Evolutionary conservation across 2,113 vertebrate genomes (phyloP).

Genomic region (Petrocephalus zakoni): DNA sequence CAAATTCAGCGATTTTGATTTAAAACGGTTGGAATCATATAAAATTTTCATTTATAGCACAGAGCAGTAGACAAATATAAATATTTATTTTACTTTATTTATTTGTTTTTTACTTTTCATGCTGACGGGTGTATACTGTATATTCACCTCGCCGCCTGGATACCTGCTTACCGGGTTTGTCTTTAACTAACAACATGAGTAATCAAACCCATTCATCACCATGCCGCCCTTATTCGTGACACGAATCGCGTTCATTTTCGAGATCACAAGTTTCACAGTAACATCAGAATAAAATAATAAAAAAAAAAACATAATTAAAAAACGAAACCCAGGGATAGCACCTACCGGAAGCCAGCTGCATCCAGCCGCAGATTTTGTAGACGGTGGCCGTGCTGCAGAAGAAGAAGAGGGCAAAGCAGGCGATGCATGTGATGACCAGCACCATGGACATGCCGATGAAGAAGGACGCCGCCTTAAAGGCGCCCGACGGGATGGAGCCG

Average conservation of each 20-base stretch:
- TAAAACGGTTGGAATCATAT: too few relatives aligned
- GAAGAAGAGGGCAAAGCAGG: slow-evolving; percentile 95
- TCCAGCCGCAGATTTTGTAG: slow-evolving; percentile 99
- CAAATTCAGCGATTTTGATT: too few relatives aligned
- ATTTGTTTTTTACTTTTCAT: too few relatives aligned
- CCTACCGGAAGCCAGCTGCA: slow-evolving; percentile 97
- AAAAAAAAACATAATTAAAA: background rate
- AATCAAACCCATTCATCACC: background rate
- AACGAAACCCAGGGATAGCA: slow-evolving; percentile 25
- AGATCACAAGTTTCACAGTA: background rate
- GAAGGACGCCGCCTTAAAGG: slow-evolving; percentile 96
- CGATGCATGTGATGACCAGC: slow-evolving; percentile 90
- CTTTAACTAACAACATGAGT: background rate
- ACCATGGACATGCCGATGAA: slow-evolving; percentile 96
- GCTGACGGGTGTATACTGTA: too few relatives aligned
- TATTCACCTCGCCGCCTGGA: too few relatives aligned
- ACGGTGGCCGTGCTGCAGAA: slow-evolving; percentile 98
- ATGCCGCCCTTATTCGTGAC: background rate
- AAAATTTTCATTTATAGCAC: too few relatives aligned
- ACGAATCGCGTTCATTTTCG: background rate
- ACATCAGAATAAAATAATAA: background rate
- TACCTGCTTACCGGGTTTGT: background rate
- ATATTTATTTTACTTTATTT: too few relatives aligned
- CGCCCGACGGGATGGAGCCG: slow-evolving; percentile 86
- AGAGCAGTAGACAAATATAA: too few relatives aligned